Base-by-base conservation (phyloP, 1,140 invertebrate species). In the Chlorops oryzae region DNA sequence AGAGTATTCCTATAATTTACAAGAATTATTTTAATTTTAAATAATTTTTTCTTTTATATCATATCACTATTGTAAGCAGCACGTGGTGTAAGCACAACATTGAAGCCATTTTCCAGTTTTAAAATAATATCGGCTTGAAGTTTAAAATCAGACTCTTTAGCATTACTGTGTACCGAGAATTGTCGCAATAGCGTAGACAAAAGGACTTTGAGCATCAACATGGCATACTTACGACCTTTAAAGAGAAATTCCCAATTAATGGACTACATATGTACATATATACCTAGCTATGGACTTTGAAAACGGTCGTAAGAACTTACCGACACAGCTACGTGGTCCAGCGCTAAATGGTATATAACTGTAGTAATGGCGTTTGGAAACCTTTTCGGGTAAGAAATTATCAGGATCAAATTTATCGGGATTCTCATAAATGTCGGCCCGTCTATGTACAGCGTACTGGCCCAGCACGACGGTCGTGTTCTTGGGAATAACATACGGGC, bases 291-390 rank as follows among this genome's bases (percentile, higher is more conserved):
- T n/a, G n/a, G n/a, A n/a, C n/a, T n/a, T n/a, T n/a, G n/a, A n/a
- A n/a, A n/a, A n/a, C n/a, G n/a, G n/a, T 32, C n/a, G 76, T 17
- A 34, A 47, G 27, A 39, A 27, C 41, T 24, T 35, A 46, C 34
- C 87, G 24, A 88, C 85, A 61, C 86, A 88, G 70, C 84, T 86
- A 48, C 82, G 79, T 17, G 85, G 85, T 25, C 89, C 90, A 59
- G 89, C 89, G 55, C 86, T 89, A 75, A 93, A 93, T 5, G 90
- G n/a, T n/a, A n/a, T n/a, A 89, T 50, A 92, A 4, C 86, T 78
- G 69, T 88, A 93, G 55, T 90, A 90, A 72, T 84, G 84, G 63
- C 89, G 76, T 61, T 81, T 80, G 28, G 82, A 78, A 27, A 80
- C 79, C 54, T 81, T 83, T 69, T 93, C 90, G 0, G 86, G 83